Evolutionary conservation across 2,113 vertebrate genomes (phyloP), one percentile per base, ranked within the genome.

Genomic region (Dasyurus viverrinus): DNA sequence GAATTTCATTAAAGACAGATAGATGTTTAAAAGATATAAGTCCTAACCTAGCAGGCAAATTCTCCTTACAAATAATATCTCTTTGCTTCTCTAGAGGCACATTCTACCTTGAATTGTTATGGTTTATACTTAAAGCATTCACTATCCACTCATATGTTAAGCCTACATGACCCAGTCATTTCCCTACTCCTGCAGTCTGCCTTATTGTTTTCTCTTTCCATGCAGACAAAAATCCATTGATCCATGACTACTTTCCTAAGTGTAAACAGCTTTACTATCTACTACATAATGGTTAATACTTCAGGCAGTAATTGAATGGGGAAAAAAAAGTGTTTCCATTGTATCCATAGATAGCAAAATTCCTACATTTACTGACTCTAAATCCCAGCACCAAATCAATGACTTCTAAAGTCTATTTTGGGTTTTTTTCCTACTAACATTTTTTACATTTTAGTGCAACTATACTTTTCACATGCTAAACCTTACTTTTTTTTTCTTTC

Each of bases 291-390:
- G 89, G 90, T 94, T 95, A 97, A 95, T 8, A 94, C 11, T 92
- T 93, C 7, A 93, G 96, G 27, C 50, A 92, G 14, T 93, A 97
- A 94, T 90, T 96, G 93, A 97, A 95, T 93, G 55, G 92, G 95
- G n/a, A n/a, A 42, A 92, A 94, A 50, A 93, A 42, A 84, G n/a
- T 42, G 68, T 96, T 89, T 93, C 90, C 50, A 92, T 60, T 2
- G n/a, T 19, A 90, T 90, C 92, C 93, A 92, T 54, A 95, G 89
- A 94, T 36, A 95, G 92, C 24, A 27, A 93, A 30, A 84, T 55
- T 52, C 36, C 92, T 95, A 92, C 27, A 57, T 89, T 97, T 92
- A 92, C 10, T 96, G 93, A 0, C 30, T 50, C 24, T 53, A 96
- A 24, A 95, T 89, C 30, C n/a, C 91, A 91, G 23, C 53, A 92